Evolutionary conservation across 2,797 vertebrate genomes (phyloP), one percentile per base, ranked within the genome.

Genomic region (Falco peregrinus): DNA sequence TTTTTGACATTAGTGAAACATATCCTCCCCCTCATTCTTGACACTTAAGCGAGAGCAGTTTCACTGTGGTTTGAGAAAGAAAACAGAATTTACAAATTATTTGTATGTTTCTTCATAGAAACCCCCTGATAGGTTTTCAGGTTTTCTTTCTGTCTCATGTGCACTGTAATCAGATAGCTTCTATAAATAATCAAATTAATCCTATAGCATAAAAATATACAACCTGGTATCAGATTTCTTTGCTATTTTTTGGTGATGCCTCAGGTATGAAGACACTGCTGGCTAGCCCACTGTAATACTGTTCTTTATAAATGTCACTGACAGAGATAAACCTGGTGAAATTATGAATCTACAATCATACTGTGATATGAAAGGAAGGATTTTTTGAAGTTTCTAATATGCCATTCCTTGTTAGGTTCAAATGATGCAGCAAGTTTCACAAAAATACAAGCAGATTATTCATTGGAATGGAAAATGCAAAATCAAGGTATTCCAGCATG

Each of bases 171-270:
- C 63, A 85, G 67, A 43, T 37, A 96, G 84, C 95, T 93, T 86
- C 77, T 28, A 2, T 37, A 76, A 93, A 67, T 84, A 78, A 86
- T 82, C 56, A 75, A 83, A 73, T 84, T 63, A 91, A 89, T 56
- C 60, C 48, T 61, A 82, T 51, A 95, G 85, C 77, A 74, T 63
- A 45, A 89, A 53, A 51, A 61, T 35, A 16, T 3, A 78, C 53
- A 80, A 28, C 67, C 21, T 51, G 29, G 63, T 45, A 88, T 89
- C 79, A 87, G 29, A 64, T 50, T 21, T 71, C 78, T 94, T 85
- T 64, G 60, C 85, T 92, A 20, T 82, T 51, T 92, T 89, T 84
- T 91, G 96, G 96, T 60, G 89, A 96, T 91, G 56, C 56, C 94
- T 89, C 93, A 95, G 83, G 51, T 94, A 91, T 70, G 78, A 94